Conservation (phyloP, 2,113 vertebrate genomes). For the Piaya cayana region DNA sequence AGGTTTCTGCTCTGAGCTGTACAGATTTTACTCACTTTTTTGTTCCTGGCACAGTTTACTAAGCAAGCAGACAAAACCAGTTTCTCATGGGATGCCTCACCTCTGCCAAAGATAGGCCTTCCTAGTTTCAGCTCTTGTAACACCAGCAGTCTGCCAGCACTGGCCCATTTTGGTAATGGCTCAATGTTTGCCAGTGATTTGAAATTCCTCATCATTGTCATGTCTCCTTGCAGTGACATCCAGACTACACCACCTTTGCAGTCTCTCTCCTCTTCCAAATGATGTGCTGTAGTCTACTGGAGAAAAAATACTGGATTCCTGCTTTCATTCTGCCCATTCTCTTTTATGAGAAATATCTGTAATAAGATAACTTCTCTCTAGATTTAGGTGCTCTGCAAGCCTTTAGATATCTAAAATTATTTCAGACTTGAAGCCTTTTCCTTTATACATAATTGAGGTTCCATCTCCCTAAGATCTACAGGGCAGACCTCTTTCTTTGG, state of each 20-base stretch:
- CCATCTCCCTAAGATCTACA: neutral
- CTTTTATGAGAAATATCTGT: neutral
- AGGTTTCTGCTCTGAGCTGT: neutral
- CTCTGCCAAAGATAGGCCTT: neutral
- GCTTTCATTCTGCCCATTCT: neutral
- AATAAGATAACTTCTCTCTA: neutral
- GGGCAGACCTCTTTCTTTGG: neutral
- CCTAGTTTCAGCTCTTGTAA: neutral
- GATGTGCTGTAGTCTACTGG: neutral
- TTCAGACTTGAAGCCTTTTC: neutral
- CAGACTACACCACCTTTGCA: fast-evolving
- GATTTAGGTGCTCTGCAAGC: neutral
- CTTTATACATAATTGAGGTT: neutral
- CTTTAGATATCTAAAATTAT: neutral
- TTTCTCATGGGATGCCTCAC: neutral
- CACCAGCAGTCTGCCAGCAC: neutral
- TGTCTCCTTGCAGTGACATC: fast-evolving
- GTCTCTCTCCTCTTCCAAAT: neutral
- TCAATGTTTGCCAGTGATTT: neutral
- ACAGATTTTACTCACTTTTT: neutral
- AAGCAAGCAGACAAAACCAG: neutral
- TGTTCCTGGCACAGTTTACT: neutral
- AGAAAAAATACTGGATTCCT: neutral
- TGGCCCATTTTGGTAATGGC: neutral
- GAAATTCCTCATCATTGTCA: neutral